Evolutionary conservation across 1,140 invertebrate species (phyloP).

Genomic region (Halotydeus destructor): DNA sequence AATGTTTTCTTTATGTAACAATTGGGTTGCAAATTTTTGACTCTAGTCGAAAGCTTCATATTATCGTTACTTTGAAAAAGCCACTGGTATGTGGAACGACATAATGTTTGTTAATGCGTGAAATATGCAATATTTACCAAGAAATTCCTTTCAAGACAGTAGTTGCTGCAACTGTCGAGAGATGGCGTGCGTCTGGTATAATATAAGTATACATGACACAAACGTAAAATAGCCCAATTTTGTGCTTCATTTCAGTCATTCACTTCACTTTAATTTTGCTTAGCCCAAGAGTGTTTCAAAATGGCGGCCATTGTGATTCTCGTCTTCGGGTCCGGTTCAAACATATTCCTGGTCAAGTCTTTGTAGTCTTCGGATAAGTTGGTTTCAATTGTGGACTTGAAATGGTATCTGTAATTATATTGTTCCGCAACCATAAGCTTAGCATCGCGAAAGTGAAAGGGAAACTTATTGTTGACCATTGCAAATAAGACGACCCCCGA

Average conservation of each 20-base stretch:
- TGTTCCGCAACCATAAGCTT: slow-evolving; percentile 26
- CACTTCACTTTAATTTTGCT: not conserved
- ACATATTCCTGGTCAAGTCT: slow-evolving; percentile 43
- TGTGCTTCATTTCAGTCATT: not conserved
- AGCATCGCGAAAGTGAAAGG: slow-evolving; percentile 27
- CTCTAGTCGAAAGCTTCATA: no score
- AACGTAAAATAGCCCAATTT: no score
- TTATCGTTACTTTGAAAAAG: no score
- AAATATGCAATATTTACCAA: no score
- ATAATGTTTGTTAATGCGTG: no score
- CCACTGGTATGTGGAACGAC: no score
- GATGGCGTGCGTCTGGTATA: no score
- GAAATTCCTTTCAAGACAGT: no score
- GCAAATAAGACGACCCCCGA: slow-evolving; percentile 21
- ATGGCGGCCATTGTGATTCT: slow-evolving; percentile 40
- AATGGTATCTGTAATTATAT: slow-evolving; percentile 1
- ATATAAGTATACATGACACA: no score
- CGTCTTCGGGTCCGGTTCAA: slow-evolving; percentile 52
- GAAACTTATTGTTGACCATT: slow-evolving; percentile 22
- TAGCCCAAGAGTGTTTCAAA: slow-evolving; percentile 15
- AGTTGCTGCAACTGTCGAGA: no score
- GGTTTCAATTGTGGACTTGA: not conserved
- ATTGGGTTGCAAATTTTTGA: no score
- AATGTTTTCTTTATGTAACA: no score
- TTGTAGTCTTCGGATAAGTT: slow-evolving; percentile 19